phyloP scores from a whole-genome alignment of 37 sponge, comb jelly and placozoan genomes.

The Oopsacas minuta region DNA sequence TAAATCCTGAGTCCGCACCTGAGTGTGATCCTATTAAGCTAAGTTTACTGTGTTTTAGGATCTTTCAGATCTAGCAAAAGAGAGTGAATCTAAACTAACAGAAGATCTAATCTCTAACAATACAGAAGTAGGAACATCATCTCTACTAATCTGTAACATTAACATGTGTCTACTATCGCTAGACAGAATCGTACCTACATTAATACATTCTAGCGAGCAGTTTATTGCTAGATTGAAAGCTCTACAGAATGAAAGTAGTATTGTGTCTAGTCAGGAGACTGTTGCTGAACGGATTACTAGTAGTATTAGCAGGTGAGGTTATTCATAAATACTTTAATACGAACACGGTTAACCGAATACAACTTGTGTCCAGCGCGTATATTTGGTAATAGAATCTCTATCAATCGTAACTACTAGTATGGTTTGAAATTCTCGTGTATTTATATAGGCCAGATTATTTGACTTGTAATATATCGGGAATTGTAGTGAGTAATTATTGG shows the following conservation, averaged over 20 bases:
- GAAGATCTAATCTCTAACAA: background rate
- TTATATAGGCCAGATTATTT: too few species aligned
- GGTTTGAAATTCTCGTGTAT: too few species aligned
- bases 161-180: background rate
- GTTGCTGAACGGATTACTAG: background rate
- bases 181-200: background rate
- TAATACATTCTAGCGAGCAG: background rate
- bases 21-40: too few species aligned
- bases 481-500: too few species aligned
- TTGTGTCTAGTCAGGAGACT: background rate
- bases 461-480: too few species aligned
- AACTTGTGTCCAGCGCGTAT: too few species aligned
- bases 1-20: too few species aligned
- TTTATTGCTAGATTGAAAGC: background rate
- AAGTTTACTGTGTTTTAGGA: background rate
- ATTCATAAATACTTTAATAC: too few species aligned
- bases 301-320: background rate
- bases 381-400: too few species aligned
- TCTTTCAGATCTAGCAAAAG: background rate
- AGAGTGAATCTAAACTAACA: background rate
- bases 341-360: too few species aligned
- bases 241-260: background rate
- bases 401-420: too few species aligned
- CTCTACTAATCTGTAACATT: background rate
- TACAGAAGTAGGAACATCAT: background rate